Evolutionary conservation across 2,113 vertebrate genomes (phyloP).

Genomic region (Macheiramphus alcinus): DNA sequence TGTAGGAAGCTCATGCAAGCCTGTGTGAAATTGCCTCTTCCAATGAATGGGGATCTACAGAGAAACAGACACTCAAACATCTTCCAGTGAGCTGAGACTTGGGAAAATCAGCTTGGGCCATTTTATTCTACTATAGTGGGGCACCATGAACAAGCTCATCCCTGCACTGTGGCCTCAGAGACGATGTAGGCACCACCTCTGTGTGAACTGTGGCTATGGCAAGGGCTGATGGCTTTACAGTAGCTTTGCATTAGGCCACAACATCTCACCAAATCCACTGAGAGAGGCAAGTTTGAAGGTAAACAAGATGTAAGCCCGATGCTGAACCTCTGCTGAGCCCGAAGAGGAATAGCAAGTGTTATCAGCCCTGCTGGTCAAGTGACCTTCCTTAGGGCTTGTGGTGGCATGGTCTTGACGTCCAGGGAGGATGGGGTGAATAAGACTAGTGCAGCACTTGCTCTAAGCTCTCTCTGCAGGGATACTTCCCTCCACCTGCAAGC

Average conservation of each 20-base stretch:
- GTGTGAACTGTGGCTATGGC: background rate
- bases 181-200: background rate
- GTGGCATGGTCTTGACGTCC: rapidly evolving
- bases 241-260: background rate
- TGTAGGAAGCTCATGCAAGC: background rate
- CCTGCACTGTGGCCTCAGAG: background rate
- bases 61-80: background rate
- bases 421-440: background rate
- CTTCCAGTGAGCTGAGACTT: background rate
- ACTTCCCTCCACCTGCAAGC: background rate
- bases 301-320: background rate
- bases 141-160: background rate
- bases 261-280: background rate
- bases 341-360: background rate
- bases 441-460: background rate
- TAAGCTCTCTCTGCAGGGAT: background rate
- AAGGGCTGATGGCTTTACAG: background rate
- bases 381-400: background rate
- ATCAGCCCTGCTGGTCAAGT: background rate
- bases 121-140: background rate
- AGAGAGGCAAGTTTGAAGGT: background rate
- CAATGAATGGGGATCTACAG: rapidly evolving
- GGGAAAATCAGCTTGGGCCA: background rate
- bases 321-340: background rate
- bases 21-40: background rate